Evolutionary conservation across 1,140 invertebrate species (phyloP).

Genomic region (Grapholita molesta): DNA sequence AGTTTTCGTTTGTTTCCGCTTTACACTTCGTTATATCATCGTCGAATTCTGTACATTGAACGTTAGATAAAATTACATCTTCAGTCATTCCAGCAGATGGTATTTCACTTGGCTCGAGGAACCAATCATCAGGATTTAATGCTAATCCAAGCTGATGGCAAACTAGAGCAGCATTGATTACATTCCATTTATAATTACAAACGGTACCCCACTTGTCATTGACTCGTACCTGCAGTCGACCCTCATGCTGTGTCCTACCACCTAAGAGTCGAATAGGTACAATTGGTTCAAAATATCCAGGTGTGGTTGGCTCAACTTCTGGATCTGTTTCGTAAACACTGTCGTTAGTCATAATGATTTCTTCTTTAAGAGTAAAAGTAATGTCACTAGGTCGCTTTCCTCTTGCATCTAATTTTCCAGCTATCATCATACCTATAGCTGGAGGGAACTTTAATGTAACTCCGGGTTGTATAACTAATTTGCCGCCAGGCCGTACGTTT

Average conservation of each 20-base stretch:
- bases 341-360: conserved; percentile 80
- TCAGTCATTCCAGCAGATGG: conserved; percentile 88
- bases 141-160: conserved; percentile 97
- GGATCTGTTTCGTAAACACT: conserved; percentile 81
- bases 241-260: conserved; percentile 86
- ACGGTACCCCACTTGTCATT: conserved; percentile 96
- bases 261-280: conserved; percentile 87
- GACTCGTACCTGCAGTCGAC: conserved; percentile 88
- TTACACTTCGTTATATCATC: conserved; percentile 94
- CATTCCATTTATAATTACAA: conserved; percentile 97
- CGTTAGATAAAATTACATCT: conserved; percentile 89
- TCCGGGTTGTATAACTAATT: conserved; percentile 90
- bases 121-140: conserved; percentile 95
- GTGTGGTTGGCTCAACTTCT: conserved; percentile 78
- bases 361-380: conserved; percentile 87
- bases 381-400: conserved; percentile 88
- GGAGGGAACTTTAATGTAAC: conserved; percentile 93
- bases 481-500: conserved; percentile 92
- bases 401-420: conserved; percentile 91
- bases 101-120: conserved; percentile 87
- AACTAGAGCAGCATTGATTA: conserved; percentile 93
- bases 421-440: conserved; percentile 97
- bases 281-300: conserved; percentile 75
- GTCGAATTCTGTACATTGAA: conserved; percentile 94
- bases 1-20: conserved; percentile 86